Base-by-base conservation (phyloP, 2,113 vertebrate genomes). In the Osmerus mordax region DNA sequence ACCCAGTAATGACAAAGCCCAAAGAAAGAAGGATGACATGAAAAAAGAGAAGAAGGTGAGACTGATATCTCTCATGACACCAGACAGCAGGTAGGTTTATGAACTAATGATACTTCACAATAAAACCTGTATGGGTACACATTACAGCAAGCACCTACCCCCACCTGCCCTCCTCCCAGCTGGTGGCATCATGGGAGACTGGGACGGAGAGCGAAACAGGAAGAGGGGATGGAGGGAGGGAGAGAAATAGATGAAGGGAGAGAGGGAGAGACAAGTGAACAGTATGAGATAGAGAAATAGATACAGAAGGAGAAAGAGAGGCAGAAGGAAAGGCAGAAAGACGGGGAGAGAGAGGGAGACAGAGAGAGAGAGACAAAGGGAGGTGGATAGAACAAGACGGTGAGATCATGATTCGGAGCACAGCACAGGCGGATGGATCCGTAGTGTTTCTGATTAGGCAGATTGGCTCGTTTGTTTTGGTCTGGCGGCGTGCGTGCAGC, bases 1-100 rank as follows among this genome's bases (percentile, higher is more conserved):
- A 96, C 93, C 91, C 94, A 92, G 93, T 94, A 95, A 96, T 94
- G 93, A 92, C 92, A 91, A 93, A 80, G 93, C 92, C 89, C 91
- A 88, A 91, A 91, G 92, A 94, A 93, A 92, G 74, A 65, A 61
- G 47, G 29, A 21, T 54, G 56, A 53, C 14, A 67, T 53, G 32
- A 36, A 71, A 62, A 21, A 70, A 51, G 21, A 61, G 36, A 61
- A 51, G 58, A 23, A 58, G 58, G 67, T 61, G 69, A 70, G 53
- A 91, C 92, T 94, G 92, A 94, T 94, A 91, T 91, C 92, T 94
- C 92, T 94, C 93, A 93, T 94, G 94, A 94, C 92, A 93, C 87
- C 82, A 92, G 94, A 94, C 93, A 94, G 94, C 92, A 93, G 91
- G 92, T 92, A 90, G 93, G 91, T 92, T 93, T 94, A 93, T 92